Conservation (phyloP, 2,113 vertebrate genomes). For the Elachura formosa region DNA sequence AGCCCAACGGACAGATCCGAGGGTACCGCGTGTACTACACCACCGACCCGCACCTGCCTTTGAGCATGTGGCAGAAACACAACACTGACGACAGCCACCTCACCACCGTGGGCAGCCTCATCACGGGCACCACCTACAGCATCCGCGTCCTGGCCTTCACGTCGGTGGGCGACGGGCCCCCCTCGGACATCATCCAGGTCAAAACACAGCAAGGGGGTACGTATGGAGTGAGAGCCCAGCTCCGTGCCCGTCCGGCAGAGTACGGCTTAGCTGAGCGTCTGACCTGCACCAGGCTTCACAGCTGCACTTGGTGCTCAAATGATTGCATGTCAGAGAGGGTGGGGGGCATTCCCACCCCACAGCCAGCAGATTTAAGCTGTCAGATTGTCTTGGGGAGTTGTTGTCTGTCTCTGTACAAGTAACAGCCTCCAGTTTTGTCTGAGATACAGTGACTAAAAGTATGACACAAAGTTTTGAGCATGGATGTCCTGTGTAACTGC, state of each 20-base stretch:
- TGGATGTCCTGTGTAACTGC: neutral
- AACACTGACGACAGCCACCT: constrained; percentile 86
- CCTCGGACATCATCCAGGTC: constrained; percentile 88
- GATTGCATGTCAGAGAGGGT: neutral
- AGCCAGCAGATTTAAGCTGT: neutral
- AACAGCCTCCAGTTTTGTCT: neutral
- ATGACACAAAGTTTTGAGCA: neutral
- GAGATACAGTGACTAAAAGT: neutral
- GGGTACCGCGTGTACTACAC: constrained; percentile 93
- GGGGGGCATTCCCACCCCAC: neutral
- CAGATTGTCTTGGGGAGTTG: neutral
- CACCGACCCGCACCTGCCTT: constrained; percentile 71
- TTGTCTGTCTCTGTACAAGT: neutral
- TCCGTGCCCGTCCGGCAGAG: rapidly evolving
- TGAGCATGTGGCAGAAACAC: constrained; percentile 90
- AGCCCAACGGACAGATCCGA: constrained; percentile 89
- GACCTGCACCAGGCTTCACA: neutral
- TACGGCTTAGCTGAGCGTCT: neutral
- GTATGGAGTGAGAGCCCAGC: constrained; percentile 22
- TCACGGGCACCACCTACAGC: constrained; percentile 87
- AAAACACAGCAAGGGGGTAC: constrained; percentile 94
- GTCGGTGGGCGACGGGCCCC: constrained; percentile 89
- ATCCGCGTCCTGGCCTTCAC: constrained; percentile 91
- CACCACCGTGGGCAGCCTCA: constrained; percentile 87
- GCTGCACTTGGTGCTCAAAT: neutral